Conservation (phyloP, 2,113 vertebrate species). For the Nanorana parkeri region DNA sequence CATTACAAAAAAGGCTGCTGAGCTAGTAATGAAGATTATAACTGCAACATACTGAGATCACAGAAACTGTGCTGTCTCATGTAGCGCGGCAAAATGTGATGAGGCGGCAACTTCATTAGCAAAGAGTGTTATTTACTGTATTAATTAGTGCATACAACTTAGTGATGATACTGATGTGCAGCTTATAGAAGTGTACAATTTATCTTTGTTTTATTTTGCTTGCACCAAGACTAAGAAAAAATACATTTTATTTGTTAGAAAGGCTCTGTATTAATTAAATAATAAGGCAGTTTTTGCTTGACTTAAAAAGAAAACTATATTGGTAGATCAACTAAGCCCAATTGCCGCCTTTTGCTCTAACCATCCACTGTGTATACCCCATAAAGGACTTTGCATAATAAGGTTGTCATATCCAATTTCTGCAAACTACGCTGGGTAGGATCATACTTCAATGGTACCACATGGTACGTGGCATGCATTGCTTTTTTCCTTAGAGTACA, state of each 20-base stretch:
- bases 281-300: neutral
- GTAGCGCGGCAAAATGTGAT: neutral
- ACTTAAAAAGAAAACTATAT: too few relatives aligned
- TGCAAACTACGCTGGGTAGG: too few relatives aligned
- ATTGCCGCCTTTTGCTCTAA: too few relatives aligned
- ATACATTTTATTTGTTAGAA: neutral
- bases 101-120: constrained; percentile 17
- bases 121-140: constrained; percentile 21
- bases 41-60: neutral
- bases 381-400: too few relatives aligned
- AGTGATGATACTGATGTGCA: neutral
- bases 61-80: neutral
- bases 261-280: neutral
- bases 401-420: too few relatives aligned
- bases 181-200: neutral
- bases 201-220: constrained; percentile 5
- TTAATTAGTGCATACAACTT: constrained; percentile 12
- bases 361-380: too few relatives aligned
- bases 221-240: neutral
- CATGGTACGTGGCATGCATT: too few relatives aligned
- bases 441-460: too few relatives aligned
- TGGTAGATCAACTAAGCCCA: too few relatives aligned
- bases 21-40: neutral
- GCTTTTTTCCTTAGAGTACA: too few relatives aligned
- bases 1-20: neutral